Base-by-base conservation (phyloP, 2,113 vertebrate genomes). In the Aramus guarauna region DNA sequence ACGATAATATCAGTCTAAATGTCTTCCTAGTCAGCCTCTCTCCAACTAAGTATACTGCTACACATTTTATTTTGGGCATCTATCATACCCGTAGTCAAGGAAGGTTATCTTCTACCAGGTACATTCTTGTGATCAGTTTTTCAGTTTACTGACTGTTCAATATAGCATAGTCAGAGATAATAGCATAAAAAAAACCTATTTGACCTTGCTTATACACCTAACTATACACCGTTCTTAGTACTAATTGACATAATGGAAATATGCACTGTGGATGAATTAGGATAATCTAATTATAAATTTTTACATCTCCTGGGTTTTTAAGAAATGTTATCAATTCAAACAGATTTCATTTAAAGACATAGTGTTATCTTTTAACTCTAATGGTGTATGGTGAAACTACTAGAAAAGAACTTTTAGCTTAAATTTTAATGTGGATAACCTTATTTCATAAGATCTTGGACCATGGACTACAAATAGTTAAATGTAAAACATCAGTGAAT, bases 201-300 rank as follows among this genome's bases (percentile, higher is more conserved):
- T 87, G 71, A 90, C 47, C 63, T 96, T 95, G 92, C 41, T 88
- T 94, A 93, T 85, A 74, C 29, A 73, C 48, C 34, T 34, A 47
- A 23, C 34, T 67, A 15, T 52, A 60, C 41, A 37, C 30, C 50
- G 45, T 2, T 10, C 55, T 21, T 43, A 75, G 41, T 37, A 50
- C 41, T 85, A 95, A 92, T 41, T 90, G 48, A 78, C 84, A 91
- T 39, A 86, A 64, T 34, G n/a, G 62, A 94, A 94, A 86, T 62
- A 58, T 13, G 16, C 72, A 66, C 41, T 36, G 39, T 55, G 55
- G 48, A 34, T 88, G 55, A 92, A 77, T 85, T 66, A 64, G 34
- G 34, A 90, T 69, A 85, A 83, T 78, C n/a, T 59, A 81, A 68
- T 60, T 88, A 34, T 12, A 47, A 0, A 1, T 74, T 73, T 90